Percentiles rank a stretch among this genome's conserved stretches.
Conservation (phyloP, 2,888 invertebrate genomes). For the Cetonia aurata region DNA sequence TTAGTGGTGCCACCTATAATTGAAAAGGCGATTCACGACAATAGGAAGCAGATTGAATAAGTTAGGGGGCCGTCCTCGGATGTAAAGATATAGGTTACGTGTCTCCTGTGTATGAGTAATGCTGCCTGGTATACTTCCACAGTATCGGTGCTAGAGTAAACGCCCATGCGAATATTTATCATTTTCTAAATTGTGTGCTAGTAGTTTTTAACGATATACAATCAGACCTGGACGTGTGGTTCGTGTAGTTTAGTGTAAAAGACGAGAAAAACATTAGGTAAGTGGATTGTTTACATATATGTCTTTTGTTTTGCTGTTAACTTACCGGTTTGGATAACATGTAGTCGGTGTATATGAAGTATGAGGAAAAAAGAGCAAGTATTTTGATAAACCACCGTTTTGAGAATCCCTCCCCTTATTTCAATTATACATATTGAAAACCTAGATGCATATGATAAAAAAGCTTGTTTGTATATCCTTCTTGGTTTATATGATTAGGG, state of each 20-base stretch:
- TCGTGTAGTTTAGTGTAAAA: conserved; percentile 23
- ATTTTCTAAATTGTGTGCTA: conserved; percentile 16
- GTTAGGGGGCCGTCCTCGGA: too few species aligned
- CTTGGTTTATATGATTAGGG: conserved; percentile 36
- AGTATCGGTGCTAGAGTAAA: conserved; percentile 33
- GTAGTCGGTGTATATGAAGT: background rate
- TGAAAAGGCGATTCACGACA: background rate
- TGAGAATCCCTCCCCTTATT: background rate
- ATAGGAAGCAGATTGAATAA: background rate
- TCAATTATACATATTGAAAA: background rate
- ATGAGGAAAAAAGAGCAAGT: background rate
- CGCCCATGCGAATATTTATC: conserved; percentile 31
- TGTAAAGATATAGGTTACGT: background rate
- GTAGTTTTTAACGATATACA: conserved; percentile 9
- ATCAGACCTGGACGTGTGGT: background rate
- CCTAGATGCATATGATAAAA: background rate
- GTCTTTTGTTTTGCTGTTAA: conserved; percentile 10
- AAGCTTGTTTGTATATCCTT: background rate
- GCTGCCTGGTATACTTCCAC: background rate
- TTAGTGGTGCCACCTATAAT: background rate
- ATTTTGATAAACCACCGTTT: background rate
- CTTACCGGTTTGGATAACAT: conserved; percentile 23
- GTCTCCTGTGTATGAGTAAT: conserved; percentile 30
- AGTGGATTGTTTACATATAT: conserved; percentile 36
- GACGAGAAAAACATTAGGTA: conserved; percentile 25